Evolutionary conservation across 2,113 vertebrate genomes (phyloP).

Genomic region (Forbesichthys papilliferus): DNA sequence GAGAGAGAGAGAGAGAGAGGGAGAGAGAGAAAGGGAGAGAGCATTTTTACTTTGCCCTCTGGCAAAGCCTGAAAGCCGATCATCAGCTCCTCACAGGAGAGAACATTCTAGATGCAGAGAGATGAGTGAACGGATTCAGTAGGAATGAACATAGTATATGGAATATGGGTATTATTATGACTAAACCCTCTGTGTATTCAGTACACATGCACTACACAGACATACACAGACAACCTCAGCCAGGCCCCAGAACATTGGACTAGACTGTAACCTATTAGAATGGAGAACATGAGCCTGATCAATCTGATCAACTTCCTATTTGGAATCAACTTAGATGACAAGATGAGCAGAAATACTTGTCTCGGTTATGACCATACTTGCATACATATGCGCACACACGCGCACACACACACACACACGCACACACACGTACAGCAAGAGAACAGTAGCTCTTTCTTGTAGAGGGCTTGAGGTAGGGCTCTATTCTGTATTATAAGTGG

Average conservation of each 20-base stretch:
- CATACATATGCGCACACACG: slow-evolving; percentile 11
- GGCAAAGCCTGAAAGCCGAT: slow-evolving; percentile 15
- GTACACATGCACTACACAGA: slow-evolving; percentile 7
- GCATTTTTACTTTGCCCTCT: slow-evolving; percentile 25
- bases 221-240: slow-evolving; percentile 29
- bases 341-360: slow-evolving; percentile 59
- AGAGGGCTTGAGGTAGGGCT: slow-evolving; percentile 40
- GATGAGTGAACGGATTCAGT: slow-evolving; percentile 16
- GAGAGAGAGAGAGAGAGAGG: slow-evolving; percentile 45
- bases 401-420: slow-evolving; percentile 19
- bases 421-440: slow-evolving; percentile 24
- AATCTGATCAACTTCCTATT: slow-evolving; percentile 70
- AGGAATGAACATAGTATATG: neutral
- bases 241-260: slow-evolving; percentile 40
- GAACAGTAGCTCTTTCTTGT: slow-evolving; percentile 74
- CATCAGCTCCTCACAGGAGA: slow-evolving; percentile 32
- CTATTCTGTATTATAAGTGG: slow-evolving; percentile 70
- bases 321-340: slow-evolving; percentile 59
- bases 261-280: slow-evolving; percentile 35
- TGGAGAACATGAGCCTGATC: slow-evolving; percentile 53
- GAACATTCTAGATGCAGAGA: slow-evolving; percentile 20
- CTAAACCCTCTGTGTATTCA: slow-evolving; percentile 4
- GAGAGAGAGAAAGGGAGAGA: slow-evolving; percentile 4
- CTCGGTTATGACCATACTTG: slow-evolving; percentile 49
- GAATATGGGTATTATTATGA: neutral